phyloP scores from a whole-genome alignment of 2,113 vertebrate genomes.

The Sinocyclocheilus rhinocerous region DNA sequence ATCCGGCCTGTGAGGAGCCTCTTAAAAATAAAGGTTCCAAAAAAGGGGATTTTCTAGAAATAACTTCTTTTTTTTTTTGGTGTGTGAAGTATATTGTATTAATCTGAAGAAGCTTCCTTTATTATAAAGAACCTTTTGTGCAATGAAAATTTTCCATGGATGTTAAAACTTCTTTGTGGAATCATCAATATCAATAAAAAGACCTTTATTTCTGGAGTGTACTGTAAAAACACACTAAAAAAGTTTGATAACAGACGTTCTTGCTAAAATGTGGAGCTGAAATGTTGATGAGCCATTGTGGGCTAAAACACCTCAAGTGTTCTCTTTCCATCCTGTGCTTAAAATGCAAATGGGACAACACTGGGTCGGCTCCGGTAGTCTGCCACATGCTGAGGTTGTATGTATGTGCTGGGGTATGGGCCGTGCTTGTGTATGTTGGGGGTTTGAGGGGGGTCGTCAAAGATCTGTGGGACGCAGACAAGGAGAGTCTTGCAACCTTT shows the following conservation, averaged over 20 bases:
- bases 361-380: conserved; percentile 81
- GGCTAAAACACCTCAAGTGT: conserved; percentile 10
- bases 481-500: conserved; percentile 66
- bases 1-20: neutral
- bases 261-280: neutral
- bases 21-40: too few relatives aligned
- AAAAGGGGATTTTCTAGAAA: neutral
- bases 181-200: neutral
- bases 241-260: neutral
- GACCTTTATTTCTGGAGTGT: neutral
- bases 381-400: conserved; percentile 73
- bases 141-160: too few relatives aligned
- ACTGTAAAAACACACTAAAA: neutral
- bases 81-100: neutral
- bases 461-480: conserved; percentile 48
- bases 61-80: too few relatives aligned
- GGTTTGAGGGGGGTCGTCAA: conserved; percentile 53
- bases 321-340: conserved; percentile 61
- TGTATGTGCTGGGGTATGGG: conserved; percentile 58
- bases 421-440: conserved; percentile 54
- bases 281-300: conserved; percentile 29
- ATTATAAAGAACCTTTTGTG: too few relatives aligned
- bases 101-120: neutral
- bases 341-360: conserved; percentile 83
- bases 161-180: neutral